Evolutionary conservation across 2,888 invertebrate genomes (phyloP), one percentile per base, ranked within the genome.

Genomic region (Apotomis capreana): DNA sequence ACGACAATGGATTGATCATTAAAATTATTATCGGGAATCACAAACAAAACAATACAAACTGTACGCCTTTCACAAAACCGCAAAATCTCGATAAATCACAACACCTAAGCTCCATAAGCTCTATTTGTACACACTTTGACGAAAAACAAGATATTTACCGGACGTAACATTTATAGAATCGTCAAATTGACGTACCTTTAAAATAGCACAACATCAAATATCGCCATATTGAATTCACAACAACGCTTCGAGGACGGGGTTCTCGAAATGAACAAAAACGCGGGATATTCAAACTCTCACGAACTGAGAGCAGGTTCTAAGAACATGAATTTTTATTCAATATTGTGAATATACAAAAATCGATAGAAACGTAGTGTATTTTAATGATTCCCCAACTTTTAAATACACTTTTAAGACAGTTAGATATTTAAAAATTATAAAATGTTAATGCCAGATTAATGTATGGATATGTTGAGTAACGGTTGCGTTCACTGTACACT

Each of bases 191-290:
- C 93, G 92, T 93, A 92, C 93, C 93, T 92, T 93, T 92, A 93
- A 90, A 93, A 91, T 86, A 91, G 89, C 89, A 91, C 89, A 93
- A 93, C 93, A 93, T 93, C 91, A 92, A 91, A 89, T 91, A 91
- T 90, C 95, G 95, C 95, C 95, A 95, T 95, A 94, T 95, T 95
- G 94, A 94, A 95, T 95, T 94, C 94, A 95, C 94, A 95, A 95
- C 95, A 95, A 95, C 95, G 95, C 95, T 94, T 94, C 91, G 94
- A 94, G 94, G 84, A 81, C 80, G 93, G 93, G 93, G 93, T 92
- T 93, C 91, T 86, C 93, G 90, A 88, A 86, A 84, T 78, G 80
- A 86, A 83, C 73, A 55, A 67, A 79, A 84, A 67, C 74, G 93
- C 91, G 92, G 85, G 77, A 81, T 80, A 78, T 89, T 89, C 81